Conservation (phyloP, 92 coral and sea anemone species). For the Zoanthus sociatus region DNA sequence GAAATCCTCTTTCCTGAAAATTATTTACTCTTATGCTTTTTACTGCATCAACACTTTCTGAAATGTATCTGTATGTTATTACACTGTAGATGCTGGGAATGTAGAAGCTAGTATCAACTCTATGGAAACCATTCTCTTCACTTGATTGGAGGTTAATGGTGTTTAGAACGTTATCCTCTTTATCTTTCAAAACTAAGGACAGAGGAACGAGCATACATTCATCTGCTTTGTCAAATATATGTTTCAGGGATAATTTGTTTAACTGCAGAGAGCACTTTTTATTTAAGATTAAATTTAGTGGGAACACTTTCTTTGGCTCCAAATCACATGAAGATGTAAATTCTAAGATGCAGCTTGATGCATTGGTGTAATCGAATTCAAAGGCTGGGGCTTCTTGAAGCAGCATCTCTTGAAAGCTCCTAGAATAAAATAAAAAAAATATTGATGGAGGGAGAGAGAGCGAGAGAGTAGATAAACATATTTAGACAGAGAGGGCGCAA, state of each 20-base stretch:
- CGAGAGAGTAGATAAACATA: no score
- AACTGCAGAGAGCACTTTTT: neutral
- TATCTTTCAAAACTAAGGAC: constrained; percentile 2
- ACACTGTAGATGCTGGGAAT: no score
- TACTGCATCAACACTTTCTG: no score
- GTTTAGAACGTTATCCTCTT: neutral
- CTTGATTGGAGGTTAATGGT: constrained; percentile 3
- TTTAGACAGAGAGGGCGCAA: no score
- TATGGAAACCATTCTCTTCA: constrained; percentile 3
- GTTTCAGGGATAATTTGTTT: constrained; percentile 2
- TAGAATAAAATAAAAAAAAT: no score
- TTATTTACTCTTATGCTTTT: no score
- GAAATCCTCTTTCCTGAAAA: no score
- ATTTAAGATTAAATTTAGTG: constrained; percentile 1
- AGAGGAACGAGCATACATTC: constrained; percentile 4
- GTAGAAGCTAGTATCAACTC: neutral
- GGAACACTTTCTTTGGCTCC: neutral
- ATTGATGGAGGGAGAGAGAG: no score
- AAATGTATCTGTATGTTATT: no score
- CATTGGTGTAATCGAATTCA: neutral
- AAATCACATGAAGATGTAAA: constrained; percentile 1
- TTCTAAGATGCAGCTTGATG: neutral
- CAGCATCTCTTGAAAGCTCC: no score
- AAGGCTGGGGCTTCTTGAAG: no score
- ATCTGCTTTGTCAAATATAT: neutral